Base-by-base conservation (phyloP, 35 echinoderm and acorn worm species). In the Apostichopus parvimensis region DNA sequence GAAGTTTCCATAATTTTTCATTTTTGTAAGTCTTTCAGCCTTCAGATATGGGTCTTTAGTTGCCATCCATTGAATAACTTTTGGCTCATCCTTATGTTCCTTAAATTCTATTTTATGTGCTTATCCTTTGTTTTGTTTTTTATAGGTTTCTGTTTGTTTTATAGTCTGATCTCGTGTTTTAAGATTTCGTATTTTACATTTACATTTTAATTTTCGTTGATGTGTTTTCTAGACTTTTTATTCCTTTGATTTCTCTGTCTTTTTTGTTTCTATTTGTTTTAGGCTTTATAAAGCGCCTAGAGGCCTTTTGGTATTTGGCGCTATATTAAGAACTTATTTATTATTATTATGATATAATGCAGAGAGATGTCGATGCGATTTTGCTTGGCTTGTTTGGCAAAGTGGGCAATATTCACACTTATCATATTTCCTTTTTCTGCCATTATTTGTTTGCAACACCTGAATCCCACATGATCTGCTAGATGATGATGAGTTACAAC, bases 1-100 rank as follows among this genome's bases (percentile, higher is more conserved):
- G 73, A 73, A 93, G 84, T 96, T 96, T 8, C 95, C 92, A 73
- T 92, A 89, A 91, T 96, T 96, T 76, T 92, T 80, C 89, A 96
- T 93, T 79, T 73, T 92, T 21, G 94, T 93, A 21, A 95, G 79
- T 54, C 86, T 93, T 87, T 95, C 90, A 72, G 57, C 91, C 60
- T 91, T 95, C 21, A 93, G 21, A 59, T 91, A 80, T 58, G 56
- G 79, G 87, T 95, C 94, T 76, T 17, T 91, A 21, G 92, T 95
- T 26, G 91, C 78, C 54, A 65, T 68, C 94, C 94, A 95, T 73
- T 93, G 78, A 53, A 90, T 28, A 6, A 93, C 91, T 84, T 95
- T 26, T 65, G 70, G n/a, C 81, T 95, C 91, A 70, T 95, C 45
- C 85, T 93, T 73, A 20, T 95, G 91, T 18, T 56, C 91, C 53